Percentiles rank a stretch among this genome's conserved stretches.
Conservation (phyloP, 2,113 vertebrate genomes). For the Sorex fumeus region DNA sequence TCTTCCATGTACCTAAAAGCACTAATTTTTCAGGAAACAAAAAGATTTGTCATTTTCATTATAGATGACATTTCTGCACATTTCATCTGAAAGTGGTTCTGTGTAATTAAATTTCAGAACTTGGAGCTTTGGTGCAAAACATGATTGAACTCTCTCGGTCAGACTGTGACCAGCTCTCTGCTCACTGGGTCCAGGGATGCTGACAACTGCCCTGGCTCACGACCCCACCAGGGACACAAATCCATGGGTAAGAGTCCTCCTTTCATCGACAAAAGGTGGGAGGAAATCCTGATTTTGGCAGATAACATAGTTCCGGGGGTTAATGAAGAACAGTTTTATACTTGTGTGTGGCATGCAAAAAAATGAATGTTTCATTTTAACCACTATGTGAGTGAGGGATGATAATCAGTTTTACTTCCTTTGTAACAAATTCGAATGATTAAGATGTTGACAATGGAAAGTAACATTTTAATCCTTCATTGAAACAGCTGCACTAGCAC, state of each 20-base stretch:
- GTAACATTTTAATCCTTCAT: not conserved
- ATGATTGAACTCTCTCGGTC: not conserved
- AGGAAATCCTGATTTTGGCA: not conserved
- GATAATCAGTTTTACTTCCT: not conserved
- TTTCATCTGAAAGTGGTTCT: not conserved
- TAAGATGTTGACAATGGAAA: not conserved
- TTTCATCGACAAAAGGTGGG: not conserved
- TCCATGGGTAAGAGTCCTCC: not conserved
- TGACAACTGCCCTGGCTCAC: not conserved
- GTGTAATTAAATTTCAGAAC: not conserved
- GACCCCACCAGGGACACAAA: no score
- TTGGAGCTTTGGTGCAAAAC: not conserved
- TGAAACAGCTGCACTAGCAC: no score
- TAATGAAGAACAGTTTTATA: not conserved
- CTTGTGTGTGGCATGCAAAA: no score
- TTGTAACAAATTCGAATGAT: not conserved
- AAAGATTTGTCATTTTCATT: not conserved
- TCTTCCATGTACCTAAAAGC: not conserved
- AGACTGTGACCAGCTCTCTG: not conserved
- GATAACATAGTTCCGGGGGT: not conserved
- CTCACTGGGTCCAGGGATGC: not conserved
- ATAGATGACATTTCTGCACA: not conserved
- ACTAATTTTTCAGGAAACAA: not conserved
- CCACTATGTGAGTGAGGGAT: not conserved
- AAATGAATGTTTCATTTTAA: not conserved